These are phyloP conservation scores for Omphaloscelis lunosa DNA, from an alignment of 2,888 invertebrate species.

Conservation along the genomic window DNA sequence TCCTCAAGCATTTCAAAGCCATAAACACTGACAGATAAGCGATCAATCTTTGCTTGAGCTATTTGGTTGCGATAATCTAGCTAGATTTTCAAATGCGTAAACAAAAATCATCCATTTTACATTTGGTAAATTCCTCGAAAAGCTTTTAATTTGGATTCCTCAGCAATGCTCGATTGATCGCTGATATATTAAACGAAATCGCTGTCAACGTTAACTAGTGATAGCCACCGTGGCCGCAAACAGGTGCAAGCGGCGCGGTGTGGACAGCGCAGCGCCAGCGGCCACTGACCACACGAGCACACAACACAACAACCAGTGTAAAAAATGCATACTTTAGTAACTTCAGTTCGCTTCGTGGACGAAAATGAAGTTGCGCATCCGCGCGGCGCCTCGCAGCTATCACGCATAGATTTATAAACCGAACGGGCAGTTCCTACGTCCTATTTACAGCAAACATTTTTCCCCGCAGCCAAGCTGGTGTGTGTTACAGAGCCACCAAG, in stretches of 20 bases:
- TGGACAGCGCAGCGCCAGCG: neutral
- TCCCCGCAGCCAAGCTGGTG: neutral
- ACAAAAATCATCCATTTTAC: neutral
- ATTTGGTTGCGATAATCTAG: neutral
- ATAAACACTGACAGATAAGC: neutral
- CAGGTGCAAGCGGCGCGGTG: conserved; percentile 20
- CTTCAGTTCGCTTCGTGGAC: neutral
- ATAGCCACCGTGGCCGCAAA: neutral
- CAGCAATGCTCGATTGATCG: conserved; percentile 3
- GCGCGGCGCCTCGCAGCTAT: neutral
- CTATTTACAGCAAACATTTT: no score
- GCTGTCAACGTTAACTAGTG: neutral
- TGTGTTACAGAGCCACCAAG: neutral
- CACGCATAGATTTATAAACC: no score
- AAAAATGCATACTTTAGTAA: neutral
- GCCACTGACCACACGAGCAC: neutral
- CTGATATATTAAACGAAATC: neutral
- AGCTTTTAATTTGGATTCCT: neutral
- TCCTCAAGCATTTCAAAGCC: neutral
- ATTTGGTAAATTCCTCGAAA: neutral
- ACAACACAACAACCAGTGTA: neutral
- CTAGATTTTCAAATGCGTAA: neutral
- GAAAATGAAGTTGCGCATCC: neutral
- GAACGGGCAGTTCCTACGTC: neutral
- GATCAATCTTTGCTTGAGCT: conserved; percentile 1